Percentiles rank a stretch among this genome's conserved stretches.
Conservation (phyloP, 2,797 vertebrate species). For the Chiloscyllium punctatum region DNA sequence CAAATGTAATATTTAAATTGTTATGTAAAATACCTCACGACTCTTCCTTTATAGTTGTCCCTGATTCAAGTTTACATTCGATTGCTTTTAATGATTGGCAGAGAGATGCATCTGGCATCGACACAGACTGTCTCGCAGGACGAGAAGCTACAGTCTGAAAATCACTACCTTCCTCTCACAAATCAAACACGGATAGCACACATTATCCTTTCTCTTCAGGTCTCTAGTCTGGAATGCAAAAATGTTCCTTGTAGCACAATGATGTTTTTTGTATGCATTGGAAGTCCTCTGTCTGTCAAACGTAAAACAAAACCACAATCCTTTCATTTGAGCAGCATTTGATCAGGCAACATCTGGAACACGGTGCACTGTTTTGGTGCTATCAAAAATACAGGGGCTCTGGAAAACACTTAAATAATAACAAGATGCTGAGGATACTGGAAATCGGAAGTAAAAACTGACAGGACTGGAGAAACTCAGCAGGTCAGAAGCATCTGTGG, state of each 20-base stretch:
- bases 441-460: too few relatives aligned
- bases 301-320: not conserved
- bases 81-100: not conserved
- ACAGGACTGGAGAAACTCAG: too few relatives aligned
- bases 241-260: not conserved
- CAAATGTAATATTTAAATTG: not conserved
- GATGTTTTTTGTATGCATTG: not conserved
- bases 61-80: conserved; percentile 18
- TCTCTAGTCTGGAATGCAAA: not conserved
- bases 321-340: not conserved
- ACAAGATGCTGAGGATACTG: too few relatives aligned
- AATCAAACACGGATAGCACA: not conserved
- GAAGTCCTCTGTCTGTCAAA: not conserved
- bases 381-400: not conserved
- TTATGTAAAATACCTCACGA: not conserved
- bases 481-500: too few relatives aligned
- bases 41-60: not conserved
- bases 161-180: not conserved
- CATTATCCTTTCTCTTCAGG: not conserved
- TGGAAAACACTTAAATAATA: not conserved
- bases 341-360: not conserved
- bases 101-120: not conserved
- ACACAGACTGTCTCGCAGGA: not conserved
- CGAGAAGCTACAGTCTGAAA: not conserved
- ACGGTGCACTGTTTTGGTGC: not conserved